These are phyloP conservation scores for Channa striata DNA, from an alignment of 2,797 vertebrate genomes.

Conservation along the genomic window DNA sequence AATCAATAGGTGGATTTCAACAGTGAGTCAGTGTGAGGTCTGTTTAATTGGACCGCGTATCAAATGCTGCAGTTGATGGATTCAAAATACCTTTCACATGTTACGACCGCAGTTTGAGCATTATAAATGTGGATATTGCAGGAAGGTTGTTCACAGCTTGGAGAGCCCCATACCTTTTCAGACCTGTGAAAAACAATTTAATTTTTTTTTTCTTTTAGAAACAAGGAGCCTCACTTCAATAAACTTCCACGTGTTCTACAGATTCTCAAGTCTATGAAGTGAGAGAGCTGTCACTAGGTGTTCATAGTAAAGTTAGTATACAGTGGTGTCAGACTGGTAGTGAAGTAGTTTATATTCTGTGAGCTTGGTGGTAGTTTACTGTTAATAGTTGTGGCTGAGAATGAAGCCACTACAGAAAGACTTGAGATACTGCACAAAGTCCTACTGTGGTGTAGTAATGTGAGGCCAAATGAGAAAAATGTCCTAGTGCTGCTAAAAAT, in stretches of 20 bases:
- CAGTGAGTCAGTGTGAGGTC: slow-evolving; percentile 27
- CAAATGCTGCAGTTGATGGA: slow-evolving; percentile 35
- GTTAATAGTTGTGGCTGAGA: slow-evolving; percentile 28
- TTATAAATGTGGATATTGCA: slow-evolving; percentile 11
- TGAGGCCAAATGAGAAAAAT: slow-evolving; percentile 22
- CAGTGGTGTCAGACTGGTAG: slow-evolving; percentile 29
- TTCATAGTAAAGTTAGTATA: slow-evolving; percentile 25
- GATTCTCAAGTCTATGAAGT: slow-evolving; percentile 8
- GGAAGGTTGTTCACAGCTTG: not conserved
- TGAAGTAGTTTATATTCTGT: slow-evolving; percentile 26
- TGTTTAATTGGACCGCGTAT: slow-evolving; percentile 7
- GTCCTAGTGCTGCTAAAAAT: slow-evolving; percentile 11
- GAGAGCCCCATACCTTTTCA: slow-evolving; percentile 5
- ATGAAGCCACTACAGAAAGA: slow-evolving; percentile 14
- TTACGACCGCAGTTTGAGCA: slow-evolving; percentile 4
- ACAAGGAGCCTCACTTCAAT: slow-evolving; percentile 24
- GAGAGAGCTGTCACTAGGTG: slow-evolving; percentile 1
- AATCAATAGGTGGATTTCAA: slow-evolving; percentile 35
- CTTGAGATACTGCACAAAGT: slow-evolving; percentile 34
- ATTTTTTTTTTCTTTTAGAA: slow-evolving; percentile 4
- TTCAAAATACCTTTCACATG: slow-evolving; percentile 7
- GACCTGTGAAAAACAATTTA: slow-evolving; percentile 1
- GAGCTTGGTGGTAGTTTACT: slow-evolving; percentile 34
- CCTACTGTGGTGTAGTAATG: slow-evolving; percentile 36
- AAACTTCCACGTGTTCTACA: slow-evolving; percentile 10